These are phyloP conservation scores for Eilema caniola DNA, from an alignment of 2,888 invertebrate genomes.

Conservation along the genomic window DNA sequence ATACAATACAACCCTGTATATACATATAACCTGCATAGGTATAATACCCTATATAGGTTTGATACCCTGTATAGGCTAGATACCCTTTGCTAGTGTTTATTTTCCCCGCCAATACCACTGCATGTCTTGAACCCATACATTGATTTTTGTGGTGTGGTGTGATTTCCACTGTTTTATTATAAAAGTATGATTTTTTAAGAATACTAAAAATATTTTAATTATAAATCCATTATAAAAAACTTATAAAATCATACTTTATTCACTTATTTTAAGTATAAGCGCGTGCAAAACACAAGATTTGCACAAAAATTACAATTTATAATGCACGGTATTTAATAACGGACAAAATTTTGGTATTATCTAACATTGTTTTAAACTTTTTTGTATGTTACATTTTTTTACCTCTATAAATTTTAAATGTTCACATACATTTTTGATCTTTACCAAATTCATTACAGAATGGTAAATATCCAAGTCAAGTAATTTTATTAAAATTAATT, in stretches of 20 bases:
- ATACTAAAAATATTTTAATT: background rate
- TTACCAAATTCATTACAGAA: too few relatives aligned
- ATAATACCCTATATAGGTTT: background rate
- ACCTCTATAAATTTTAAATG: too few relatives aligned
- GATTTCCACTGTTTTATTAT: background rate
- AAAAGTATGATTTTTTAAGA: constrained; percentile 19
- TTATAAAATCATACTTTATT: constrained; percentile 27
- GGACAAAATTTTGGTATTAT: constrained; percentile 31
- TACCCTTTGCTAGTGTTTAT: background rate
- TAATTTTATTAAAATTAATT: too few relatives aligned
- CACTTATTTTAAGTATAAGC: background rate
- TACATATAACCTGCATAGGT: too few relatives aligned
- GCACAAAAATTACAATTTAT: constrained; percentile 16
- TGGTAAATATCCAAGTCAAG: too few relatives aligned
- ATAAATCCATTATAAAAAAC: background rate
- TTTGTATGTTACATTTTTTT: too few relatives aligned
- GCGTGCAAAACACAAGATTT: background rate
- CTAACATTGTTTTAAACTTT: background rate
- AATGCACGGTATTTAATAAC: constrained; percentile 30
- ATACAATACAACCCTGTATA: background rate
- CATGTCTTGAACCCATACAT: constrained; percentile 3
- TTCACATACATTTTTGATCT: too few relatives aligned
- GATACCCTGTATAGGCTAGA: background rate
- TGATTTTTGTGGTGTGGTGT: constrained; percentile 13
- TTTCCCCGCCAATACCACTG: constrained; percentile 4